These are phyloP conservation scores for Xestoiulus laeticollis DNA, from an alignment of 2,888 invertebrate genomes.

Conservation along the genomic window DNA sequence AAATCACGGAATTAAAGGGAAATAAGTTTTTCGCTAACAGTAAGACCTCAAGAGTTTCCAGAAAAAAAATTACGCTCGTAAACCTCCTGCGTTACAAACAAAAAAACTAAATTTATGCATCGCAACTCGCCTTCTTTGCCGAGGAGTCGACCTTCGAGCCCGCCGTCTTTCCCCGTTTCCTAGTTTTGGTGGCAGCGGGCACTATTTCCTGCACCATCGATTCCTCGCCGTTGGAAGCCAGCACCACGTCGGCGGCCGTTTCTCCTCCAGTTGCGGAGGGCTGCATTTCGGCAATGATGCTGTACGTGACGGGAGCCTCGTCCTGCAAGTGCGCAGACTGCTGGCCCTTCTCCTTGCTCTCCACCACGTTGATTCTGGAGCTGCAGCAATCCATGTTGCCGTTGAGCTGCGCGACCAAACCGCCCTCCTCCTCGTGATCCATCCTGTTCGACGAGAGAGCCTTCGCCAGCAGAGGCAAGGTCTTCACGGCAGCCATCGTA, in stretches of 20 bases:
- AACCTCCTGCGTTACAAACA: too few relatives aligned
- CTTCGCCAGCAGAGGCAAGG: neutral
- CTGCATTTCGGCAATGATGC: slow-evolving; percentile 38
- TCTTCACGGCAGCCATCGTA: slow-evolving; percentile 44
- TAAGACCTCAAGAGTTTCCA: too few relatives aligned
- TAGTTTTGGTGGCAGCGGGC: neutral
- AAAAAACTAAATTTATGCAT: neutral
- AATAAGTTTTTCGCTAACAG: neutral
- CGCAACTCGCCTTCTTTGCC: neutral
- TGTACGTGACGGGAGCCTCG: neutral
- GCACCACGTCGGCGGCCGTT: neutral
- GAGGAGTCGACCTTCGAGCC: neutral
- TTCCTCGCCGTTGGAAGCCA: neutral
- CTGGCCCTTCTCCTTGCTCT: neutral
- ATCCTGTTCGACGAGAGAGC: neutral
- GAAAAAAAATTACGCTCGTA: too few relatives aligned
- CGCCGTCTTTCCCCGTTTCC: neutral
- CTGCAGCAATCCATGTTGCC: neutral
- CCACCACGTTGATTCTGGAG: neutral
- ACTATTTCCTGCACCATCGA: neutral
- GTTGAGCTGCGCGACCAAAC: neutral
- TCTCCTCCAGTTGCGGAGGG: neutral
- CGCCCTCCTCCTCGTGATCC: neutral
- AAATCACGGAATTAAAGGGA: neutral
- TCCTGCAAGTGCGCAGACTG: neutral